Base-by-base conservation (phyloP, 2,888 invertebrate genomes). In the Pyralis farinalis region DNA sequence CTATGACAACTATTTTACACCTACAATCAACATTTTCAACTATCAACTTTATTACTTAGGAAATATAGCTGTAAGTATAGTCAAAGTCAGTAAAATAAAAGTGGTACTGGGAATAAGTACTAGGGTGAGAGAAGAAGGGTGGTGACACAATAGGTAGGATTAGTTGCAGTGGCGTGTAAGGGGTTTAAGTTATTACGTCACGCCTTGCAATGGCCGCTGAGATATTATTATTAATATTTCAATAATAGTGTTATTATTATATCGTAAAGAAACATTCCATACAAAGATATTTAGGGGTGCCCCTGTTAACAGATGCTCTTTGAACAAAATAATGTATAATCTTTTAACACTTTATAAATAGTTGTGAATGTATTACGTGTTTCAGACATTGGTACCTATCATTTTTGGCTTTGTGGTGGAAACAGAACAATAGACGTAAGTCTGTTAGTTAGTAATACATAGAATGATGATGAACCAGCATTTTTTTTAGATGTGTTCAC, bases 101-200 rank as follows among this genome's bases (percentile, higher is more conserved):
- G 42, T 45, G 40, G 41, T 47, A 34, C 34, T 51, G 20, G 44
- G 39, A 41, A 43, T 58, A 47, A 57, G 43, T 64, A 61, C 50
- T 68, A 69, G 77, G 83, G 69, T 62, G 68, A 56, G 51, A 56
- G 42, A 55, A 57, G 51, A 63, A 64, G 73, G 71, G 86, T 81
- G 71, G 53, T 58, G 54, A 55, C 58, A 85, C 79, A 84, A 85
- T 80, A 54, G 72, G 55, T 55, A 46, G 58, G 83, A 83, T 84
- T 81, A 83, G 68, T 65, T 51, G 58, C 67, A 61, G 60, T 63
- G 55, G 25, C 16, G 70, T 71, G 68, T 64, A 68, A 67, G 71
- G 75, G 72, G 82, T 77, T 86, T 83, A 86, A 73, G 69, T 64
- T 77, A 73, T 83, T 77, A 83, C 80, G 76, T 78, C 81, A 78